Conservation (phyloP, 2,113 vertebrate genomes). For the Turdus rufiventris region DNA sequence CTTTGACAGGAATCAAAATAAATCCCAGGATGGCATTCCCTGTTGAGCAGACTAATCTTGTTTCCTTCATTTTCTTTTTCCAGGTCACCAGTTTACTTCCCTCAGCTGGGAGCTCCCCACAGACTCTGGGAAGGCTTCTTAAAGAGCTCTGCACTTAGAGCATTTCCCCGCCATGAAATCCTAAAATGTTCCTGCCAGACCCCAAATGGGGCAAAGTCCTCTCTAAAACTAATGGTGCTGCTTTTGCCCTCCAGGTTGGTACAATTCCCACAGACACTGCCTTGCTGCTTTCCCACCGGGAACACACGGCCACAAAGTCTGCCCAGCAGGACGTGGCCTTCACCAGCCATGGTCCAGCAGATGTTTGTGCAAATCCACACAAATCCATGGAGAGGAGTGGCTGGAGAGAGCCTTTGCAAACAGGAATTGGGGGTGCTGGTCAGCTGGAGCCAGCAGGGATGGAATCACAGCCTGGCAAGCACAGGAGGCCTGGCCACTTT, state of each 20-base stretch:
- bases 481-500: neutral
- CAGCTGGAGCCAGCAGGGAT: neutral
- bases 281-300: rapidly evolving
- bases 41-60: neutral
- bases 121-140: neutral
- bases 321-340: rapidly evolving
- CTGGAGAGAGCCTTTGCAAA: neutral
- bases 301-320: rapidly evolving
- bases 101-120: rapidly evolving
- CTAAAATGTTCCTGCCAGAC: neutral
- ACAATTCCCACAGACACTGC: neutral
- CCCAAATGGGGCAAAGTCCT: neutral
- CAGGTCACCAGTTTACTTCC: constrained; percentile 7
- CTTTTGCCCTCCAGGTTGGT: neutral
- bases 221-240: neutral
- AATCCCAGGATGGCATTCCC: neutral
- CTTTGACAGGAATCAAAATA: neutral
- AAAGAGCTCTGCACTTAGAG: neutral
- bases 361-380: neutral
- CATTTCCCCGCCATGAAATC: neutral
- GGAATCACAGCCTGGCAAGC: neutral
- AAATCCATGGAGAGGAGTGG: rapidly evolving
- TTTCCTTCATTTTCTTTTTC: constrained; percentile 19
- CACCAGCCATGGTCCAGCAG: neutral
- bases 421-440: neutral